Percentiles rank a stretch among this genome's conserved stretches.
phyloP scores from a whole-genome alignment of 2,113 vertebrate genomes.

The Falcunculus frontatus region DNA sequence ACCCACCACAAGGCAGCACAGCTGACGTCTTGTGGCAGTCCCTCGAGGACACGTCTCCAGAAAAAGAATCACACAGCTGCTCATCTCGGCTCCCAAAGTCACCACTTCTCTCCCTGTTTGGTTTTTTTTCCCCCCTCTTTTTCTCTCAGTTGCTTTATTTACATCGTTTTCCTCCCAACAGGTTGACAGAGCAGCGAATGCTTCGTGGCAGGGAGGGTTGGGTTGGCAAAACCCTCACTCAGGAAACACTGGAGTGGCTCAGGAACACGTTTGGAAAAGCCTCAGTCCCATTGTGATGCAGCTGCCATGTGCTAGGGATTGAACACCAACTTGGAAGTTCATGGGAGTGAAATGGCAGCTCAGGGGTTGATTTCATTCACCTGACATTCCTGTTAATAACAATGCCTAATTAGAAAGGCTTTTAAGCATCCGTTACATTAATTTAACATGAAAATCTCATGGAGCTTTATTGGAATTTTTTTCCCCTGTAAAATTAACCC shows the following conservation, averaged over 20 bases:
- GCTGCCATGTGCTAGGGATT: slow-evolving; percentile 1
- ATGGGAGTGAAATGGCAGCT: slow-evolving; percentile 58
- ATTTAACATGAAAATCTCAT: slow-evolving; percentile 74
- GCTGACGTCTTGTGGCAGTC: neutral
- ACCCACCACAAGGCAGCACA: neutral
- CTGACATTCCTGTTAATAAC: slow-evolving; percentile 74
- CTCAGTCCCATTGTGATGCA: neutral
- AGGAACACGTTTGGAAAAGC: neutral
- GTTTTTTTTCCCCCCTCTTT: rapidly evolving
- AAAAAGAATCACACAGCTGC: neutral
- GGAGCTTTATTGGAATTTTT: slow-evolving; percentile 71
- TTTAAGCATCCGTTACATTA: slow-evolving; percentile 77
- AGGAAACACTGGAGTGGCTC: neutral
- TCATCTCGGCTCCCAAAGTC: neutral
- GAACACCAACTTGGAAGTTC: slow-evolving; percentile 31
- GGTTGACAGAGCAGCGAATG: neutral
- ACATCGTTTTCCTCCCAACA: neutral
- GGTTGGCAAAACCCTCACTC: neutral
- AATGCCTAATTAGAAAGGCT: slow-evolving; percentile 78
- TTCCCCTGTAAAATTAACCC: slow-evolving; percentile 71
- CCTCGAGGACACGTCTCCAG: neutral
- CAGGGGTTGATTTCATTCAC: slow-evolving; percentile 66
- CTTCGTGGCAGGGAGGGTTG: neutral
- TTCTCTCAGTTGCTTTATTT: neutral
- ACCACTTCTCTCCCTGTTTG: neutral